phyloP scores from a whole-genome alignment of 2,888 invertebrate species.

The Embidobia sp. region DNA sequence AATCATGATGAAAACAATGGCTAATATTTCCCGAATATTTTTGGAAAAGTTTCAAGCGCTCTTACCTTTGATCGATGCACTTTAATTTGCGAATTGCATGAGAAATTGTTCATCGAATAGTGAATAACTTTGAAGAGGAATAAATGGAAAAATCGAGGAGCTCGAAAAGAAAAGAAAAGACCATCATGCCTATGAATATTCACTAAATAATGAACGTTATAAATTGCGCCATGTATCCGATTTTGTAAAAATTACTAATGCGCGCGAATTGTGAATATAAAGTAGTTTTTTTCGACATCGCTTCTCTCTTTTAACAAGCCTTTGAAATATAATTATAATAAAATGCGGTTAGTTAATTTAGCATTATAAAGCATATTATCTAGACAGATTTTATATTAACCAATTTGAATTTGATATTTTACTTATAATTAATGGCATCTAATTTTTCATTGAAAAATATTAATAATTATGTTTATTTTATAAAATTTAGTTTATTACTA shows the following conservation, averaged over 20 bases:
- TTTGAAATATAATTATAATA: conserved; percentile 6
- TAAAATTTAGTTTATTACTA: too few species aligned
- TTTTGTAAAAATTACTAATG: conserved; percentile 21
- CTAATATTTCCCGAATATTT: conserved; percentile 34
- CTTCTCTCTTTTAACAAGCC: background rate
- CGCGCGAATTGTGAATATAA: conserved; percentile 13
- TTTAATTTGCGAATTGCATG: conserved; percentile 39
- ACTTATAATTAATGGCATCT: too few species aligned
- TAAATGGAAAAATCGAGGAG: conserved; percentile 24
- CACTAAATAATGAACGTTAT: conserved; percentile 18
- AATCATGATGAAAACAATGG: conserved; percentile 5
- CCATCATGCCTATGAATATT: conserved; percentile 8
- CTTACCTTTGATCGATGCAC: conserved; percentile 29
- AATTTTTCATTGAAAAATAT: too few species aligned
- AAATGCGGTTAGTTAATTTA: too few species aligned
- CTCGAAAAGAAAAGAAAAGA: conserved; percentile 13
- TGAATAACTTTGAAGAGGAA: conserved; percentile 34
- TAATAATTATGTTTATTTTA: too few species aligned
- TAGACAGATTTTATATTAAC: too few species aligned
- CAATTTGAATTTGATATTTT: too few species aligned
- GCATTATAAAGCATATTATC: too few species aligned
- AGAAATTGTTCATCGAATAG: conserved; percentile 37
- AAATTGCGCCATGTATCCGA: conserved; percentile 11
- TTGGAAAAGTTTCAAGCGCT: conserved; percentile 42
- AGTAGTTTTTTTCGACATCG: background rate